phyloP scores from a whole-genome alignment of 2,888 invertebrate species.

The Rhorus exstirpatorius region DNA sequence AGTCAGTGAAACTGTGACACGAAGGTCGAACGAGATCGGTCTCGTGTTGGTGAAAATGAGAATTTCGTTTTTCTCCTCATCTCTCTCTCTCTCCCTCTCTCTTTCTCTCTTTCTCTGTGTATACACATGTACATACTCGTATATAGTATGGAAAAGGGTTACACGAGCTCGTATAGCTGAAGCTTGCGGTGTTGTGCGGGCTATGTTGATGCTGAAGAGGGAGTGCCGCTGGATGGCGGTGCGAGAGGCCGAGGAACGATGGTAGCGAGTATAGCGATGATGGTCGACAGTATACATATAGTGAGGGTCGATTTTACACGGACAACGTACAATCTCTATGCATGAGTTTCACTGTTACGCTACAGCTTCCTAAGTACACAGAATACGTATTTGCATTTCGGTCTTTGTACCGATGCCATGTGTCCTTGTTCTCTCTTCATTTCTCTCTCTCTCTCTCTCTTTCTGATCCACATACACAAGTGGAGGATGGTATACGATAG shows the following conservation, averaged over 20 bases:
- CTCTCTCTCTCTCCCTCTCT: neutral
- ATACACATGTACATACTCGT: neutral
- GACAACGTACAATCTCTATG: conserved; percentile 84
- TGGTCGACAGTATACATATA: conserved; percentile 37
- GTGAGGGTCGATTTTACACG: conserved; percentile 81
- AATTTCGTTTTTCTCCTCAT: neutral
- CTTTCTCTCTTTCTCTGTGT: neutral
- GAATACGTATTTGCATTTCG: conserved; percentile 85
- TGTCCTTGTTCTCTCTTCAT: conserved; percentile 68
- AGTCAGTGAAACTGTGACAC: conserved; percentile 58
- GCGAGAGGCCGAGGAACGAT: conserved; percentile 31
- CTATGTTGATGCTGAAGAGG: conserved; percentile 36
- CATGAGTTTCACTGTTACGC: conserved; percentile 83
- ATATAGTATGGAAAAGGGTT: conserved; percentile 16
- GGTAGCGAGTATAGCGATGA: conserved; percentile 29
- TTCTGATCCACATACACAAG: conserved; percentile 18
- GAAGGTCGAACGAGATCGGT: conserved; percentile 54
- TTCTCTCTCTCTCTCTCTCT: conserved; percentile 38
- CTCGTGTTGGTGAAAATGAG: conserved; percentile 20
- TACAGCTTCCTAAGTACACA: conserved; percentile 85
- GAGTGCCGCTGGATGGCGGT: neutral
- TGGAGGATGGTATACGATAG: conserved; percentile 6
- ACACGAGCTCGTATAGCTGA: conserved; percentile 29
- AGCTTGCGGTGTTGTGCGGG: conserved; percentile 53
- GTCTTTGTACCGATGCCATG: conserved; percentile 83